Evolutionary conservation across 2,113 vertebrate genomes (phyloP), one percentile per base, ranked within the genome.

Genomic region (Rhineura floridana): DNA sequence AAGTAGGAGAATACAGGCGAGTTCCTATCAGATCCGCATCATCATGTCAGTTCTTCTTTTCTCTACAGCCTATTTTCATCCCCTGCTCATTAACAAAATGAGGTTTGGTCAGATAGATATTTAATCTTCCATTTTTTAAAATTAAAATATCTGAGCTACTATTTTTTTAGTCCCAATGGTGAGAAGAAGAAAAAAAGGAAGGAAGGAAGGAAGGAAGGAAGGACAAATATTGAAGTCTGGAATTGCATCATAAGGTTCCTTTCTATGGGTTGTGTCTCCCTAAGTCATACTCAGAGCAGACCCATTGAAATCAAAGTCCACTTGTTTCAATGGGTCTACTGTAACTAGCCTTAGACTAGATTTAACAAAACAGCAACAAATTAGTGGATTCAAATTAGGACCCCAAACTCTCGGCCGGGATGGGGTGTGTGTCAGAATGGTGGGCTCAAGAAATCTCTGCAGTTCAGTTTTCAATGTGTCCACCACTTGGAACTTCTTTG

Each of bases 31-130:
- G 67, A 81, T 59, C 36, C 81, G 75, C 88, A 72, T 25, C 46
- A 67, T 62, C 52, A 25, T 1, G 84, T 81, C 85, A 80, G 69
- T 28, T 39, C 62, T 55, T 88, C 75, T 42, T 72, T 75, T 63
- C 88, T 73, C 79, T 3, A 77, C 70, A 69, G 88, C 70, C 36
- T 0, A 23, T 65, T 59, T 93, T 90, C 30, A 63, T 72, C 76
- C 90, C 39, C 81, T 62, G 59, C 86, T 87, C 86, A 79, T 84
- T 89, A 87, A 75, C 3, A 76, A 90, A 91, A 0, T 12, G 59
- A 88, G 80, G 88, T 67, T 0, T 0, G 91, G 81, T 28, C 77
- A 80, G 48, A 65, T 0, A 0, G 50, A 52, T 70, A 84, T 1
- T 0, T 30, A 63, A 33, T 87, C 67, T 55, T 8, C 62, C 28